phyloP scores from a whole-genome alignment of 2,113 vertebrate genomes.

The Peromyscus leucopus region DNA sequence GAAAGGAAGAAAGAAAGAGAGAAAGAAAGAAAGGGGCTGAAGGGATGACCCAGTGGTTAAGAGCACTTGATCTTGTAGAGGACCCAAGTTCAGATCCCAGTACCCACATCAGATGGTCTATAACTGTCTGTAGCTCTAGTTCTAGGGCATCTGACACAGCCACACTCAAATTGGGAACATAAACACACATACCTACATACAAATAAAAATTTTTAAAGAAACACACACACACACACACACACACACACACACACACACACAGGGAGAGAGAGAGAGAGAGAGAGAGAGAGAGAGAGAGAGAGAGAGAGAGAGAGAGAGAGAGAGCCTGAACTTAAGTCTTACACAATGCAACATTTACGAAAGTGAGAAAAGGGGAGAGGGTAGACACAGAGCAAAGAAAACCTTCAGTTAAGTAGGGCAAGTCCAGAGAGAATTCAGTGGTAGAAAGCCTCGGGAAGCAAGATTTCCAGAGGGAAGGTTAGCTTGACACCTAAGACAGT shows the following conservation, averaged over 20 bases:
- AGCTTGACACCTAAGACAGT: too few relatives aligned
- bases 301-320: neutral
- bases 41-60: neutral
- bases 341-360: neutral
- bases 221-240: neutral
- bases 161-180: neutral
- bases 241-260: too few relatives aligned
- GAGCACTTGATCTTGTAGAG: neutral
- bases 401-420: neutral
- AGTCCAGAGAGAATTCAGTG: neutral
- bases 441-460: neutral
- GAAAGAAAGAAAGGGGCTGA: neutral
- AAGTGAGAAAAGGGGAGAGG: neutral
- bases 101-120: neutral
- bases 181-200: neutral
- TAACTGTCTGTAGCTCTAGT: neutral
- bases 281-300: neutral
- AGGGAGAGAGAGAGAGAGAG: too few relatives aligned
- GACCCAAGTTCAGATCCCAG: neutral
- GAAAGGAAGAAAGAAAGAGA: fast-evolving
- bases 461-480: neutral
- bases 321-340: neutral
- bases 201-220: neutral
- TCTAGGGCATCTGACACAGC: neutral
- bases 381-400: neutral